Evolutionary conservation across 2,797 vertebrate genomes (phyloP).

Genomic region (Lophius americanus): DNA sequence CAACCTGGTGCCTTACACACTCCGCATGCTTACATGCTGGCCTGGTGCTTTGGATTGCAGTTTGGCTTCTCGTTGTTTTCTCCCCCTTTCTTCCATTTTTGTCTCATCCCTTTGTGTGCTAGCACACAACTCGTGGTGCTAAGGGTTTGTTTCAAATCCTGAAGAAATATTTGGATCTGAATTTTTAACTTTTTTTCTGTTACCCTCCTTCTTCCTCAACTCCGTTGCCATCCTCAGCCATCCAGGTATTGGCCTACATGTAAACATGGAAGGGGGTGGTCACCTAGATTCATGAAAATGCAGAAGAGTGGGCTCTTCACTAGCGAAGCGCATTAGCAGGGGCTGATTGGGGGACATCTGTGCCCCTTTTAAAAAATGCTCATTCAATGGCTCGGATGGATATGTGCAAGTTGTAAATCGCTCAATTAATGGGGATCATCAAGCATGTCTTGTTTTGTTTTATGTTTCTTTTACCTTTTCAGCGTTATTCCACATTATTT

Average conservation of each 20-base stretch:
- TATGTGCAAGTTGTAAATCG: slow-evolving; percentile 75
- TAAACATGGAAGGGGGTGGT: slow-evolving; percentile 84
- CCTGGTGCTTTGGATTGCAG: slow-evolving; percentile 85
- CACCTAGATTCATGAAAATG: slow-evolving; percentile 78
- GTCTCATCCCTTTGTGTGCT: slow-evolving; percentile 75
- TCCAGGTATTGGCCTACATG: slow-evolving; percentile 84
- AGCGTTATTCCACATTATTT: slow-evolving; percentile 85
- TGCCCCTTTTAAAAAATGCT: slow-evolving; percentile 58
- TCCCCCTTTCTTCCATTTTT: slow-evolving; percentile 52
- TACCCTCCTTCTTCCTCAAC: slow-evolving; percentile 51
- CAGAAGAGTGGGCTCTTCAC: slow-evolving; percentile 70
- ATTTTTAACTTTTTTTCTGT: slow-evolving; percentile 60
- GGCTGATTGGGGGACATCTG: slow-evolving; percentile 63
- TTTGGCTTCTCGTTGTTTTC: slow-evolving; percentile 69
- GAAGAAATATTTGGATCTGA: slow-evolving; percentile 58
- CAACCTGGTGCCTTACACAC: slow-evolving; percentile 88
- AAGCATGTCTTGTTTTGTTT: slow-evolving; percentile 73
- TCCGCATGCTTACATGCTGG: slow-evolving; percentile 88
- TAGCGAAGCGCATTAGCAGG: slow-evolving; percentile 57
- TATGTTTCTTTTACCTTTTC: slow-evolving; percentile 70
- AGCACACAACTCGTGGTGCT: slow-evolving; percentile 77
- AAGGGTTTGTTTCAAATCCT: slow-evolving; percentile 60
- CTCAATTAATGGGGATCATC: slow-evolving; percentile 79
- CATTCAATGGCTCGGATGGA: slow-evolving; percentile 73
- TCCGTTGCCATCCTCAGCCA: slow-evolving; percentile 69